phyloP scores from a whole-genome alignment of 2,113 vertebrate genomes.

The Oenanthe melanoleuca region DNA sequence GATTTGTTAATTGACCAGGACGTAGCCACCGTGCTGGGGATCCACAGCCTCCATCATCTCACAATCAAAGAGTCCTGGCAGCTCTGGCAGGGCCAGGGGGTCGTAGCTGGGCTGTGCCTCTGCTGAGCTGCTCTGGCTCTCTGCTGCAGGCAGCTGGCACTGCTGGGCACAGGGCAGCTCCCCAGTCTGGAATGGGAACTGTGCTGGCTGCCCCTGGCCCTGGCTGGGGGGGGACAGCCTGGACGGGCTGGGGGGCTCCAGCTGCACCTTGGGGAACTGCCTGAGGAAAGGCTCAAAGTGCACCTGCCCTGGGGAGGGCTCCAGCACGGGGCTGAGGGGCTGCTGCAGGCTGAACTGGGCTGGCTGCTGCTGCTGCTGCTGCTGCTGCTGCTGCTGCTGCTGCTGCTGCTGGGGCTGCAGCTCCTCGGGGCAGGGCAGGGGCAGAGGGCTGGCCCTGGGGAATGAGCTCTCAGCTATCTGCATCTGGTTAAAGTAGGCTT shows the following conservation, averaged over 20 bases:
- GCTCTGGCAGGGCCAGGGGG: conserved; percentile 76
- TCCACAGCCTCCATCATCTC: conserved; percentile 99
- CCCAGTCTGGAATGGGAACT: conserved; percentile 81
- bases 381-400: conserved; percentile 4
- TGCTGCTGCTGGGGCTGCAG: neutral
- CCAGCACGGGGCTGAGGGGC: conserved; percentile 78
- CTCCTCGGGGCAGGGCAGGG: conserved; percentile 69
- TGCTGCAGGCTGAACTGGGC: conserved; percentile 70
- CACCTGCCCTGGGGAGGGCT: conserved; percentile 78
- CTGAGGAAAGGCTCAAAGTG: conserved; percentile 76
- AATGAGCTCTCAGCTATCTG: conserved; percentile 91
- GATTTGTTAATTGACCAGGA: conserved; percentile 87
- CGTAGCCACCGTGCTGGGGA: conserved; percentile 90
- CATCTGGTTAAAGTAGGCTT: conserved; percentile 97
- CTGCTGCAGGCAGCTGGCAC: conserved; percentile 42
- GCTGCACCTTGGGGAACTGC: conserved; percentile 77
- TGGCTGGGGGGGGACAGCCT: conserved; percentile 57
- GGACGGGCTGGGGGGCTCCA: conserved; percentile 71
- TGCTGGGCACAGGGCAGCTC: conserved; percentile 70
- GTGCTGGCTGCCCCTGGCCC: neutral
- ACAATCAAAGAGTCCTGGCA: conserved; percentile 87
- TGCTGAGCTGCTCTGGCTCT: conserved; percentile 49
- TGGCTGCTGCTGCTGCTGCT: neutral
- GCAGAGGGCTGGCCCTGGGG: conserved; percentile 71
- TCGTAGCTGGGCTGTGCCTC: conserved; percentile 72